Evolutionary conservation across 2,888 invertebrate species (phyloP), one percentile per base, ranked within the genome.

Genomic region (Drosophila quinaria): DNA sequence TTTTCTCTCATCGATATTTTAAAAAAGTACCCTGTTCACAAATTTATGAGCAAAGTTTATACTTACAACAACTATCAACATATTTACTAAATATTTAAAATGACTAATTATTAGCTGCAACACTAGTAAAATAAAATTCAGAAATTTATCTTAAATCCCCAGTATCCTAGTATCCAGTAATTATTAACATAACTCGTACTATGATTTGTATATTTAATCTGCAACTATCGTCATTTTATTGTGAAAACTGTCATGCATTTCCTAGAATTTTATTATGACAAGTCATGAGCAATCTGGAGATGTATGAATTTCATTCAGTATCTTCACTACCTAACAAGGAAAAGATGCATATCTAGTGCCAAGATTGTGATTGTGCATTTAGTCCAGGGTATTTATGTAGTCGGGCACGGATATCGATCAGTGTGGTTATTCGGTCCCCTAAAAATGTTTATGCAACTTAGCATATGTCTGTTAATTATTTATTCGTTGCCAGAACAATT

Each of bases 401-500:
- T 67, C 78, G 31, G 22, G 8, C 25, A 17, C 1, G 5, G 17
- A 25, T n/a, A 37, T 4, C 2, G 3, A 15, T 22, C 44, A 35
- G n/a, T 11, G 13, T 41, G 41, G 29, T 22, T 64, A 35, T 49
- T 69, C 56, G 68, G 61, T 69, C 49, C 71, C 80, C 70, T 55
- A 67, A 71, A 78, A 83, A 81, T 83, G 82, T 69, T 74, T 70
- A 79, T 72, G 58, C 69, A 84, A 90, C 72, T 89, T 89, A 89
- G 74, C 89, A 90, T 78, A 65, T 73, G 74, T 64, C 64, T 63
- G 89, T 84, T 89, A 89, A 89, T 89, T 89, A 90, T 73, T 84
- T 90, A 86, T 89, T 90, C 89, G 89, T 90, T 90, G 88, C 78
- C 84, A 67, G 81, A 90, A 86, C 90, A 89, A 90, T 89, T 90